Evolutionary conservation across 2,888 invertebrate species (phyloP).

Genomic region (Troglohyphantes excavatus): DNA sequence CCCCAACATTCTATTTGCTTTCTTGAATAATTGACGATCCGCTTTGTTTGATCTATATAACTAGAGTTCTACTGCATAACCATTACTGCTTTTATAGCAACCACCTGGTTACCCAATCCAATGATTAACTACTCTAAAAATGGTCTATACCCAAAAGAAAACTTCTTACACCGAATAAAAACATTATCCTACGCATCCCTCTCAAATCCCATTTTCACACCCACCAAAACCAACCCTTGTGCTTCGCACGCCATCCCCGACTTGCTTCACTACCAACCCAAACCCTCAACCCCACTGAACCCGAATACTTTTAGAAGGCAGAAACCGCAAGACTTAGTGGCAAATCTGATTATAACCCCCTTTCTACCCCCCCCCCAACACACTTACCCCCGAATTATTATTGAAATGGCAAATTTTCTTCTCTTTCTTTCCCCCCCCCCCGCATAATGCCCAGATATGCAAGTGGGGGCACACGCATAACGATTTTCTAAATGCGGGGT

Average conservation of each 20-base stretch:
- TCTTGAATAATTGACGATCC: too few species aligned
- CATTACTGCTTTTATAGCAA: too few species aligned
- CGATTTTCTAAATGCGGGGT: constrained; percentile 46
- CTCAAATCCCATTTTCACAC: too few species aligned
- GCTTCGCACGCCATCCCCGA: not conserved
- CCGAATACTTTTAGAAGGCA: constrained; percentile 21
- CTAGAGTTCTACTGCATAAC: too few species aligned
- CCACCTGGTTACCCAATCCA: too few species aligned
- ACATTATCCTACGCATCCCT: too few species aligned
- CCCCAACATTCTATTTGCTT: too few species aligned
- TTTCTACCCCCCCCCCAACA: not conserved
- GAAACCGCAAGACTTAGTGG: constrained; percentile 44
- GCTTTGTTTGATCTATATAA: too few species aligned
- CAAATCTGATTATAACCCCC: constrained; percentile 59
- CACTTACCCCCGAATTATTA: constrained; percentile 62
- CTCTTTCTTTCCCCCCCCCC: constrained; percentile 7
- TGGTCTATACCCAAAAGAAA: too few species aligned
- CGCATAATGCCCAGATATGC: not conserved
- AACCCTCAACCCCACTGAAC: not conserved
- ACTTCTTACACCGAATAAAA: too few species aligned
- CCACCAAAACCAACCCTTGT: not conserved
- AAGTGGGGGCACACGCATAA: constrained; percentile 24
- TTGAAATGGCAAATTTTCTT: constrained; percentile 60
- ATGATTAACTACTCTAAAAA: too few species aligned
- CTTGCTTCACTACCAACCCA: constrained; percentile 30